A percentile compares a stretch with the other conserved stretches of the same genome.
Conservation (phyloP, 2,113 vertebrate species). For the Numenius arquata region DNA sequence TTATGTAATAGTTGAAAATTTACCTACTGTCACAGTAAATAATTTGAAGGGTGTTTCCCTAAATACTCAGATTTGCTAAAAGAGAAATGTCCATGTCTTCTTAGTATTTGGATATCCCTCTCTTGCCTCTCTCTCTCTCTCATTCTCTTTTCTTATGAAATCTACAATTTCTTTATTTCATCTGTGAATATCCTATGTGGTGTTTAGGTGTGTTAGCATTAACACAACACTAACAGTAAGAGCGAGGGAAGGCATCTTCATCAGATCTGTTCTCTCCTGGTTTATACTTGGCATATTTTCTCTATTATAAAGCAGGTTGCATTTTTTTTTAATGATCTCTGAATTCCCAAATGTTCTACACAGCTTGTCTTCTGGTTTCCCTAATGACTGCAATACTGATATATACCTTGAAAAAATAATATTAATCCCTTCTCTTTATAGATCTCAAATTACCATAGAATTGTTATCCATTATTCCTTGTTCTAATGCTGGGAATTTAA, state of each 20-base stretch:
- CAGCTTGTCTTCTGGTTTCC: not conserved
- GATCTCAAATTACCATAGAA: not conserved
- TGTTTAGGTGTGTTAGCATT: not conserved
- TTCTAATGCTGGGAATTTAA: not conserved
- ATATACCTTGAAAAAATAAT: not conserved
- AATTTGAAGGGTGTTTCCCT: not conserved
- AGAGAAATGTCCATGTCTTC: not conserved
- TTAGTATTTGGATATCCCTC: not conserved
- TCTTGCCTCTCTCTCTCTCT: not conserved
- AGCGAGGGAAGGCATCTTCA: not conserved
- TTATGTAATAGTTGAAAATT: not conserved
- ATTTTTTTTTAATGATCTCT: not conserved
- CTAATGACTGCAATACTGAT: not conserved
- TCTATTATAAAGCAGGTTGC: not conserved
- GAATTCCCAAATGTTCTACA: not conserved
- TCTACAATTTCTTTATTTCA: not conserved
- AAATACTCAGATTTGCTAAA: not conserved
- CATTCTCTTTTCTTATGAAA: not conserved
- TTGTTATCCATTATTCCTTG: not conserved
- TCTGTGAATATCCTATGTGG: not conserved
- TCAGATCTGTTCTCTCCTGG: not conserved
- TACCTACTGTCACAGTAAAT: not conserved
- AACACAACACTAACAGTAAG: not conserved
- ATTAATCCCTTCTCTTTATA: not conserved
- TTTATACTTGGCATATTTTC: not conserved